Evolutionary conservation across 2,888 invertebrate species (phyloP), one percentile per base, ranked within the genome.

Genomic region (Drosophila quinaria): DNA sequence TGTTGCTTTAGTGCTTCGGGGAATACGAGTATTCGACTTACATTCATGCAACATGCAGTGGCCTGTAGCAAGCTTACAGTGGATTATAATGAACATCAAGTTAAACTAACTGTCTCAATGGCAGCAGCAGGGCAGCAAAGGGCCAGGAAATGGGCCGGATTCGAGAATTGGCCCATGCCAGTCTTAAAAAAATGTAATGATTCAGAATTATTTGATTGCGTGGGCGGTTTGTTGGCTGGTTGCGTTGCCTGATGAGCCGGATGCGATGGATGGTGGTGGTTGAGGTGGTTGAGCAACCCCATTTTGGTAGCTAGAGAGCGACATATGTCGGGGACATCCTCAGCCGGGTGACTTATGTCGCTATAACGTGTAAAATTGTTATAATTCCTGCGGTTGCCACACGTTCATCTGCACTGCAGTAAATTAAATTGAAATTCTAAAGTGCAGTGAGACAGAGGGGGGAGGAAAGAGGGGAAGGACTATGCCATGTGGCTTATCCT

Each of bases 321-420:
- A 90, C 91, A 91, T 91, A 90, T 91, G 91, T 87, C 84, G 55
- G 80, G 62, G 54, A 88, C 87, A 89, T 90, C 79, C 78, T 64
- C 41, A 31, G 11, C 70, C 56, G 81, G 69, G 82, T 91, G 91
- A 91, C 91, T 91, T 91, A 90, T 90, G 91, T 76, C 90, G 87
- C 90, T 81, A 78, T 91, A 76, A 89, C 91, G 91, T 91, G 91
- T 89, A 91, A 91, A 90, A 78, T 89, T 89, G 90, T 81, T 89
- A 91, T 91, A 91, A 87, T 85, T 91, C 89, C 83, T 91, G 91
- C 55, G 91, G 91, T 90, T 89, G 77, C 74, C 77, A 85, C 69
- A 64, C 58, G 46, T 42, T 70, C 54, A 46, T 42, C 13, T 59
- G 68, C 56, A 63, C 66, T 68, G 66, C 70, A 86, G 81, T 85